Base-by-base conservation (phyloP, 1,140 invertebrate species). In the Venustaconcha ellipsiformis region DNA sequence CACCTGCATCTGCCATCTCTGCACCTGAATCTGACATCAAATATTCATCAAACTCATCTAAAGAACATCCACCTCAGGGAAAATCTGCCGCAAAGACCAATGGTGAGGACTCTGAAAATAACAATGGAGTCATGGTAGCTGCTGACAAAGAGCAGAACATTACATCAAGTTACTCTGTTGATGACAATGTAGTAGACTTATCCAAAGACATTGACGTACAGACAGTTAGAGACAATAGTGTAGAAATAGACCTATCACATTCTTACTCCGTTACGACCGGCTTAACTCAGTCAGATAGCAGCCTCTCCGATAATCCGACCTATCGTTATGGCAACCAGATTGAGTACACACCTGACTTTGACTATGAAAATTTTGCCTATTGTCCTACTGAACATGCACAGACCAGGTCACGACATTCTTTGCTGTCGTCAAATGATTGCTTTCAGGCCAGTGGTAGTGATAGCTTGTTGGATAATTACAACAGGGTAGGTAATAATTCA, bases 321-420 rank as follows among this genome's bases (percentile, higher is more conserved):
- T 77, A 77, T 67, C 55, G 26, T 2, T 77, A 77, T 68, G 75
- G 69, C 30, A 77, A 77, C 30, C 75, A 77, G 63, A 67, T 65
- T 4, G 69, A 59, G 18, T 77, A 77, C 57, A 20, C 30, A n/a
- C 14, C 20, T 6, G 1, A 37, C 6, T 57, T 30, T 12, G 26
- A 30, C 11, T 72, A 68, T 63, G 72, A 59, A 26, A 57, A 74
- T n/a, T 17, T 57, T 23, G 72, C 63, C 23, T 74, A 74, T 23
- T 60, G 37, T 48, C 72, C 72, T 20, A 64, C 57, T 57, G 14
- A 48, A 48, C 37, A 48, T 48, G 4, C 6, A 48, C 37, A 6
- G 37, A 48, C 8, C 4, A 48, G 37, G 37, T 48, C 37, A 48
- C 37, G 37, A 11, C 37, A 48, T 48, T 48, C 37, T 48, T 48